These are phyloP conservation scores for Arvicanthis niloticus DNA, from an alignment of 2,113 vertebrate species.

Conservation along the genomic window DNA sequence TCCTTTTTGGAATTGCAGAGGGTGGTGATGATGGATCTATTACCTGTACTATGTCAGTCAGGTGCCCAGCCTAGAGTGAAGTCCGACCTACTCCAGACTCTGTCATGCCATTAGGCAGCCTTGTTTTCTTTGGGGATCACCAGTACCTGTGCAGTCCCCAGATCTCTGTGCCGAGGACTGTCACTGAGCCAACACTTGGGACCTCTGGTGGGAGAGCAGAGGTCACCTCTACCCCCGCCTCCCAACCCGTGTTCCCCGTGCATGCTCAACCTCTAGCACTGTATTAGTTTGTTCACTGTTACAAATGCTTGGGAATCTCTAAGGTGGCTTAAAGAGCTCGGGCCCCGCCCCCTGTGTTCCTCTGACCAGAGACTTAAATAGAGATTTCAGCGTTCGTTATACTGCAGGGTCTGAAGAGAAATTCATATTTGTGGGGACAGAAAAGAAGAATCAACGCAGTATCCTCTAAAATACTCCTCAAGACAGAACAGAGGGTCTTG, in stretches of 20 bases:
- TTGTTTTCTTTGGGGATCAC: background rate
- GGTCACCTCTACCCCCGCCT: accelerated
- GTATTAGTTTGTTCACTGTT: conserved; percentile 23
- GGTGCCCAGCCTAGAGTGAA: background rate
- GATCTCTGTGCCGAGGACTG: background rate
- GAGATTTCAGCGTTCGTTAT: background rate
- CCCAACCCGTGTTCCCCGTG: background rate
- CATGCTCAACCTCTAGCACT: background rate
- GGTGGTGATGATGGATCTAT: background rate
- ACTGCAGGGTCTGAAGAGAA: background rate
- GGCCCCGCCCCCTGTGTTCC: background rate
- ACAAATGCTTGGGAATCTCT: conserved; percentile 33
- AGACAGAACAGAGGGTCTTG: background rate
- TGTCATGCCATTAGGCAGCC: background rate
- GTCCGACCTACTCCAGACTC: background rate
- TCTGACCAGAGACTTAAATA: background rate
- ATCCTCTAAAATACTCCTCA: accelerated
- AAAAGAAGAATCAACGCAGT: background rate
- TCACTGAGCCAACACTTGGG: background rate
- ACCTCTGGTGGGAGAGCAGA: background rate
- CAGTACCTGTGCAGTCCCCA: background rate
- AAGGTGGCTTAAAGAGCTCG: background rate
- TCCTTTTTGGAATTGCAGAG: background rate
- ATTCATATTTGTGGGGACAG: background rate
- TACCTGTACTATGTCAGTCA: accelerated